Evolutionary conservation across 2,888 invertebrate species (phyloP).

Genomic region (Bedellia somnulentella): DNA sequence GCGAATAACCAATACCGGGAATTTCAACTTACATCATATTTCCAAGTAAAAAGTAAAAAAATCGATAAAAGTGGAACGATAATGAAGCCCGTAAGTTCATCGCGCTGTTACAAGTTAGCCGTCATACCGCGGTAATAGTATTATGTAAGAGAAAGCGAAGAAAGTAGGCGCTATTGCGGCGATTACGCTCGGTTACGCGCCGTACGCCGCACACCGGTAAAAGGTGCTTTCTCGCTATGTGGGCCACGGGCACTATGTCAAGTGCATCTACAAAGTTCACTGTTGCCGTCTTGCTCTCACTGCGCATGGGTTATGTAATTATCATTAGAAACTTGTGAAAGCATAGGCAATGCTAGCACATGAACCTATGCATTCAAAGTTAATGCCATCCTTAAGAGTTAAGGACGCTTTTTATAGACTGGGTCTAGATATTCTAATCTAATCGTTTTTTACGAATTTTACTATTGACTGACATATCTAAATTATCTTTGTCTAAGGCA

Average conservation of each 20-base stretch:
- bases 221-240: slow-evolving; percentile 56
- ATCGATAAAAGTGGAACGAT: slow-evolving; percentile 16
- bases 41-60: too few species aligned
- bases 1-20: too few species aligned
- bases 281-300: slow-evolving; percentile 35
- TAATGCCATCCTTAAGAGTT: too few species aligned
- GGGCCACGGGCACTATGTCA: slow-evolving; percentile 62
- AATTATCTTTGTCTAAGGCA: too few species aligned
- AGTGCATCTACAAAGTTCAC: slow-evolving; percentile 56
- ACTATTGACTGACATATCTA: too few species aligned
- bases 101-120: slow-evolving; percentile 42
- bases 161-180: slow-evolving; percentile 39
- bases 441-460: too few species aligned
- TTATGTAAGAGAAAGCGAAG: slow-evolving; percentile 57
- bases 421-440: too few species aligned
- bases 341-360: too few species aligned
- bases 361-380: too few species aligned
- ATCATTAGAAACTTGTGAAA: too few species aligned
- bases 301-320: slow-evolving; percentile 43
- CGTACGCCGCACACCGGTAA: slow-evolving; percentile 35
- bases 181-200: slow-evolving; percentile 42
- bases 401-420: too few species aligned
- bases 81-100: slow-evolving; percentile 41
- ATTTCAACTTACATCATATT: too few species aligned
- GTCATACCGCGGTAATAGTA: slow-evolving; percentile 35